A percentile compares a stretch with the other conserved stretches of the same genome.
phyloP scores from a whole-genome alignment of 2,888 invertebrate genomes.

The Agriopis aurantiaria region DNA sequence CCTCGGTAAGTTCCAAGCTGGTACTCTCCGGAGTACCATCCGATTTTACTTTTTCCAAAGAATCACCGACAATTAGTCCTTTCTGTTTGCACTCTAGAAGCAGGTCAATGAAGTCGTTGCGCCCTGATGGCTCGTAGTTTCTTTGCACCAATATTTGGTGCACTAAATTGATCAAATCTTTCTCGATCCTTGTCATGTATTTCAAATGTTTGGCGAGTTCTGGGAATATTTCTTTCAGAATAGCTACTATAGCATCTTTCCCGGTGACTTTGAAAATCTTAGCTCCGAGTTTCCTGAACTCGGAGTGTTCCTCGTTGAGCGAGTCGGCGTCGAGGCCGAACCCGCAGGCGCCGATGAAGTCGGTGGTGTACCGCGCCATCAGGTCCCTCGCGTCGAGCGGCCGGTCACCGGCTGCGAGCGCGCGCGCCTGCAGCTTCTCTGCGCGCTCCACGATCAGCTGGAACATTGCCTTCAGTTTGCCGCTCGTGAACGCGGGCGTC shows the following conservation, averaged over 20 bases:
- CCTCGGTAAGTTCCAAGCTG: slow-evolving; percentile 58
- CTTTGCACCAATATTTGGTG: slow-evolving; percentile 62
- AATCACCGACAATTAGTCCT: slow-evolving; percentile 61
- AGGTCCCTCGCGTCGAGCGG: slow-evolving; percentile 66
- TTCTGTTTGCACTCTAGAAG: slow-evolving; percentile 62
- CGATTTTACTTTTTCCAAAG: slow-evolving; percentile 56
- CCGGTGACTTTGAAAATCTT: slow-evolving; percentile 56
- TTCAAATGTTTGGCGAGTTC: slow-evolving; percentile 55
- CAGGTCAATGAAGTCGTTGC: slow-evolving; percentile 69
- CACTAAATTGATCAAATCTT: slow-evolving; percentile 58
- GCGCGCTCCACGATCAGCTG: slow-evolving; percentile 68
- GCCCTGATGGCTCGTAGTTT: slow-evolving; percentile 60
- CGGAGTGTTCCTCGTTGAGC: slow-evolving; percentile 63
- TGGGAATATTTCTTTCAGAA: slow-evolving; percentile 63
- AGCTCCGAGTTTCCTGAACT: slow-evolving; percentile 63
- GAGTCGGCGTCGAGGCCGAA: slow-evolving; percentile 69
- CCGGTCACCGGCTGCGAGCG: slow-evolving; percentile 49
- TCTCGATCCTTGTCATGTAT: slow-evolving; percentile 54
- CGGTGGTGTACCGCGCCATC: slow-evolving; percentile 72
- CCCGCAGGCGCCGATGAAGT: slow-evolving; percentile 71
- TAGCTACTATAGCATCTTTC: slow-evolving; percentile 48
- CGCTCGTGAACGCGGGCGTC: slow-evolving; percentile 71
- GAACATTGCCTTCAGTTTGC: slow-evolving; percentile 72
- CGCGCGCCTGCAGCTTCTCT: slow-evolving; percentile 59
- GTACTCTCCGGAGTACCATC: slow-evolving; percentile 59